These are phyloP conservation scores for Paraescarpia echinospica DNA, from an alignment of 1,140 invertebrate genomes.

Conservation along the genomic window DNA sequence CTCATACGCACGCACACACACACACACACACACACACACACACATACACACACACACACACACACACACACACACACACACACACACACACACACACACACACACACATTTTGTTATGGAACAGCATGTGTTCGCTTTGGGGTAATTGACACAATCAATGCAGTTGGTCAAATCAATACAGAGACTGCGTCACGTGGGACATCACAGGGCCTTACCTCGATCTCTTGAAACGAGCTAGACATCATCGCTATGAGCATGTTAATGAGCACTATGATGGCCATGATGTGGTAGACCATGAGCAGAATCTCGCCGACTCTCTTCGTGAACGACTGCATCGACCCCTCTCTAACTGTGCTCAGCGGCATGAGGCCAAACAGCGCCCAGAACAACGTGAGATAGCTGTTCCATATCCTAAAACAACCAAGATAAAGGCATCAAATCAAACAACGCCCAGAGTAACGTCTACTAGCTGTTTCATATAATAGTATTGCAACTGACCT, in stretches of 20 bases:
- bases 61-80: conserved; percentile 7
- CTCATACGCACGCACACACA: neutral
- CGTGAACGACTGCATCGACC: conserved; percentile 45
- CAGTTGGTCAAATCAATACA: neutral
- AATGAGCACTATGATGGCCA: conserved; percentile 65
- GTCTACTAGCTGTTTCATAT: no score
- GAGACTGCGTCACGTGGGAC: neutral
- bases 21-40: conserved; percentile 15
- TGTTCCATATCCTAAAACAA: conserved; percentile 58
- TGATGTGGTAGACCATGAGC: conserved; percentile 60
- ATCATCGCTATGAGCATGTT: conserved; percentile 69
- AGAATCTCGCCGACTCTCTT: conserved; percentile 61
- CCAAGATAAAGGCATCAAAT: neutral
- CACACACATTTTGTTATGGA: neutral
- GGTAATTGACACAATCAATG: neutral
- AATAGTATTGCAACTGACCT: no score
- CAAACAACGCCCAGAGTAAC: neutral
- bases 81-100: no score
- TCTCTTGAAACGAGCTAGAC: conserved; percentile 65
- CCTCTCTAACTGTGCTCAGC: conserved; percentile 52
- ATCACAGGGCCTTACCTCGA: conserved; percentile 57
- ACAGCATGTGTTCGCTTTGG: no score
- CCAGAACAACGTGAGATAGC: conserved; percentile 64
- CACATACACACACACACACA: conserved; percentile 10
- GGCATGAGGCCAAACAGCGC: conserved; percentile 63